Base-by-base conservation (phyloP, 2,888 invertebrate species). In the Entomobrya multifasciata region DNA sequence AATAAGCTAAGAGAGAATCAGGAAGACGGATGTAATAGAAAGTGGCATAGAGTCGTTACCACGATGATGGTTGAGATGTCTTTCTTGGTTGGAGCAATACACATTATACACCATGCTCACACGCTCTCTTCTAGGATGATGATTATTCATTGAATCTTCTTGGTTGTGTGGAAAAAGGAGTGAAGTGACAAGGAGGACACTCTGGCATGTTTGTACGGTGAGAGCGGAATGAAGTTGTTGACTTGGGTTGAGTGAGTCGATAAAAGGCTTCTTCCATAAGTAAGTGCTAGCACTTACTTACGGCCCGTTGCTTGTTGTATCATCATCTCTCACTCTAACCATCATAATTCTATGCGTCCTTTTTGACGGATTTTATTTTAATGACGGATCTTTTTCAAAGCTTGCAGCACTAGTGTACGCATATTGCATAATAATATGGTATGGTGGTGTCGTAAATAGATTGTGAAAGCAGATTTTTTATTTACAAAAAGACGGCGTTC, bases 201-300 rank as follows among this genome's bases (percentile, higher is more conserved):
- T 89, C 76, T 77, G 86, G 83, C 77, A 89, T 89, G 89, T 89
- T 89, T 90, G 81, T 88, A 83, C 77, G 87, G 87, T 87, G 87
- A 87, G 87, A 83, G 83, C 81, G 88, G 88, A 89, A 88, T 89
- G 89, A 87, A 89, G 88, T 90, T 90, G 89, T 88, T 89, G 89
- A 90, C 89, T 90, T 84, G 88, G 87, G 86, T 88, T 87, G 89
- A 89, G 90, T 87, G 89, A 89, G 89, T 87, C 87, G 87, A 88
- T 88, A 88, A 88, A 90, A 90, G 88, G 86, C 86, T 85, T 86
- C 86, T 88, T 86, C 86, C 88, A 86, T 84, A 85, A 85, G 87
- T 86, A 85, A 86, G 89, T 87, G 88, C 84, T 60, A 76, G 83
- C 81, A 81, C 88, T 88, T 86, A 88, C 77, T 85, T 72, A 81